These are phyloP conservation scores for Drosophila lacertosa DNA, from an alignment of 1,140 invertebrate genomes.

Conservation along the genomic window DNA sequence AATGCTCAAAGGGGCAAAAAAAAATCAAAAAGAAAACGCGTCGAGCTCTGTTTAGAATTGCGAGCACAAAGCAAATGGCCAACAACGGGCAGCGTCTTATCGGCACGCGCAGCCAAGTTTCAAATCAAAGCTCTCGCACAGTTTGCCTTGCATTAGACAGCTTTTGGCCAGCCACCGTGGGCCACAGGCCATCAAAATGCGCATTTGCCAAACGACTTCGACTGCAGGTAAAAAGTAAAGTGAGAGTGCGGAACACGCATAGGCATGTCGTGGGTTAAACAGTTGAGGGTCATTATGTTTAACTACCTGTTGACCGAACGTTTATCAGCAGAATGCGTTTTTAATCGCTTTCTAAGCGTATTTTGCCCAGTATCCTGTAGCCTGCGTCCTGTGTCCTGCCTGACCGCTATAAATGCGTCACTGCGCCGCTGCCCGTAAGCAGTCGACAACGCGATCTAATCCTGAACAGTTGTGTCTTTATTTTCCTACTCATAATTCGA, in stretches of 20 bases:
- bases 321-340: slow-evolving; percentile 59
- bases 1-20: background rate
- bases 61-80: slow-evolving; percentile 45
- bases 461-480: slow-evolving; percentile 19
- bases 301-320: slow-evolving; percentile 38
- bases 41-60: slow-evolving; percentile 53
- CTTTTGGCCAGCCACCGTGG: slow-evolving; percentile 34
- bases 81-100: background rate
- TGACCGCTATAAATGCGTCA: slow-evolving; percentile 31
- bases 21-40: slow-evolving; percentile 1
- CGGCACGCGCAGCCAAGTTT: slow-evolving; percentile 47
- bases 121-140: slow-evolving; percentile 43
- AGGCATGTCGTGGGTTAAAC: slow-evolving; percentile 41
- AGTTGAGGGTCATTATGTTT: background rate
- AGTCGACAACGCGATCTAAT: slow-evolving; percentile 51
- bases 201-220: background rate
- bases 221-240: background rate
- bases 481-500: background rate
- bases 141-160: slow-evolving; percentile 26
- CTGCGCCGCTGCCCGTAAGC: background rate
- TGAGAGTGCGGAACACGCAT: slow-evolving; percentile 24
- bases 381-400: background rate
- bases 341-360: slow-evolving; percentile 58
- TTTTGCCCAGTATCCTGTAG: too few species aligned
- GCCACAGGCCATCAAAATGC: background rate